Evolutionary conservation across 2,888 invertebrate genomes (phyloP).

Genomic region (Geophilus truncorum): DNA sequence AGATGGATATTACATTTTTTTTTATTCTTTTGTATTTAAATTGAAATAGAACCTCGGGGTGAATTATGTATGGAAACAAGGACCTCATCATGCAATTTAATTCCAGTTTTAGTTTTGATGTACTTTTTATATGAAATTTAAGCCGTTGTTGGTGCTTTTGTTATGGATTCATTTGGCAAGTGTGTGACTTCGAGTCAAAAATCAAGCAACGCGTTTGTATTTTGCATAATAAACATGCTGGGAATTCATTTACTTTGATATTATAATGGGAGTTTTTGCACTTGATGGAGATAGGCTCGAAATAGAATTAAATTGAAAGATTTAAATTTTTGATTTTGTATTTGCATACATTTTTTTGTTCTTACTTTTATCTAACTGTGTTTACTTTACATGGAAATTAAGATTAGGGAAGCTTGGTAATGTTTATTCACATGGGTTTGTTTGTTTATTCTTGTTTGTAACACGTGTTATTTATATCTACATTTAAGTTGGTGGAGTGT

Average conservation of each 20-base stretch:
- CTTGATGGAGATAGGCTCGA: neutral
- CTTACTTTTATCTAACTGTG: neutral
- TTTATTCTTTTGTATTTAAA: neutral
- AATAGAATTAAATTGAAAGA: neutral
- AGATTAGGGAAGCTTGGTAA: neutral
- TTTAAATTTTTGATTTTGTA: neutral
- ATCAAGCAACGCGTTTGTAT: neutral
- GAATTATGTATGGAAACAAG: neutral
- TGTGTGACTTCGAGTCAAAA: neutral
- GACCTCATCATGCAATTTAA: neutral
- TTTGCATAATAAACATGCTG: neutral
- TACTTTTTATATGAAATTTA: neutral
- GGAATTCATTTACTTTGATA: neutral
- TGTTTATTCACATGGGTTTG: neutral
- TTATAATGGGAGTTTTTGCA: neutral
- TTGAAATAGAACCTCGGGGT: neutral
- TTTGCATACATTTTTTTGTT: neutral
- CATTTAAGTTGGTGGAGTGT: neutral
- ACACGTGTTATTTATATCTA: neutral
- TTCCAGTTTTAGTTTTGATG: neutral
- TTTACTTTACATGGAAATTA: neutral
- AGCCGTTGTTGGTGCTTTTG: neutral
- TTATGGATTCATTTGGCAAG: neutral
- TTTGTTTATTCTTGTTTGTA: neutral
- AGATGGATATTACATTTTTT: neutral